Conservation (phyloP, 2,888 invertebrate genomes). For the Alviniconcha strummeri region DNA sequence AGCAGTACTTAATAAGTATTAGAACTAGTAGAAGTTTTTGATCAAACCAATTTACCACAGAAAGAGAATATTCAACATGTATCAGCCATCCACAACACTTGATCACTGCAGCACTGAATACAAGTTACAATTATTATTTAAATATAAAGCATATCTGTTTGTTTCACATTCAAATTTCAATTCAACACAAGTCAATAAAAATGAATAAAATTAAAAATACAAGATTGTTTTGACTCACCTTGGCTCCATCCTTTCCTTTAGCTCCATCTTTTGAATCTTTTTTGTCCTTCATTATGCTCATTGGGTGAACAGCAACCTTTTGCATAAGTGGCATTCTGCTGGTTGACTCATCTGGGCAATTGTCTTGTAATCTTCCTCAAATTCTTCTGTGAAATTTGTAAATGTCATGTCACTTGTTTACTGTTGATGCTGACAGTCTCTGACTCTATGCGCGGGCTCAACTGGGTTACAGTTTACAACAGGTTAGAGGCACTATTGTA, state of each 20-base stretch:
- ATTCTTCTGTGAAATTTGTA: not conserved
- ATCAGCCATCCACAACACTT: not conserved
- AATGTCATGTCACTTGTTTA: not conserved
- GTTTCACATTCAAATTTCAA: no score
- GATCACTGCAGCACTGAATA: not conserved
- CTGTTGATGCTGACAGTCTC: no score
- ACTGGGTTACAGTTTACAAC: no score
- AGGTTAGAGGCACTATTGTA: no score
- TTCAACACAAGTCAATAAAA: no score
- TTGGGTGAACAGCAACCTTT: slow-evolving; percentile 50
- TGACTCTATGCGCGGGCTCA: no score
- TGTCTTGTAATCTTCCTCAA: not conserved
- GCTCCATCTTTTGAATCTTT: slow-evolving; percentile 34
- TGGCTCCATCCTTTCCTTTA: slow-evolving; percentile 49
- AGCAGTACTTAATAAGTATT: no score
- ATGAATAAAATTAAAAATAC: not conserved
- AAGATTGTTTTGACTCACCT: slow-evolving; percentile 40
- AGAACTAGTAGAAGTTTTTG: no score
- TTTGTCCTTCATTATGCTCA: slow-evolving; percentile 41
- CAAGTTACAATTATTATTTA: no score
- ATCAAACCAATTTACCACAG: no score
- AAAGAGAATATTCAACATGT: not conserved
- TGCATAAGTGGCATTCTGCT: slow-evolving; percentile 48
- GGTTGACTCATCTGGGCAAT: not conserved
- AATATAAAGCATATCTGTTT: no score